These are phyloP conservation scores for Caenorhabditis briggsae DNA, from an alignment of 1,140 invertebrate species.

Conservation along the genomic window DNA sequence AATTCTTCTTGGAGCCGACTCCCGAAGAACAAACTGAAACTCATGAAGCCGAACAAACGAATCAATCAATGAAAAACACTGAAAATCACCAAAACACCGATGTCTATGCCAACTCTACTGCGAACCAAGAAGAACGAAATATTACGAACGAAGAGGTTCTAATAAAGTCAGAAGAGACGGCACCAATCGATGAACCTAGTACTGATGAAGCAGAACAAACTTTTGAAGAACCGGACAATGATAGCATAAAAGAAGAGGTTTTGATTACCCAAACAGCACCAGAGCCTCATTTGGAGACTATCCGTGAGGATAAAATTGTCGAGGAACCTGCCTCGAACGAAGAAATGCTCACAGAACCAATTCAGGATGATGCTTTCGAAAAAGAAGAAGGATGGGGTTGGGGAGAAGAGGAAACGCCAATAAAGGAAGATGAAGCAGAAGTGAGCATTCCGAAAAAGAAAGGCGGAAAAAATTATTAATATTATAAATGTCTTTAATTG, in stretches of 20 bases:
- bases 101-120: background rate
- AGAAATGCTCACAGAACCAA: background rate
- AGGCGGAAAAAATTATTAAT: background rate
- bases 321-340: background rate
- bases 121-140: background rate
- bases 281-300: background rate
- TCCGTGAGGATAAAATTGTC: background rate
- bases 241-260: background rate
- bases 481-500: background rate
- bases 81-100: too few species aligned
- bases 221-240: too few species aligned
- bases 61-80: background rate
- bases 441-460: background rate
- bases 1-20: slow-evolving; percentile 1
- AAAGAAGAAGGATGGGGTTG: slow-evolving; percentile 29
- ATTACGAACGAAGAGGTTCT: background rate
- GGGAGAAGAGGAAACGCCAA: background rate
- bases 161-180: background rate
- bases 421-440: background rate
- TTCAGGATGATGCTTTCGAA: background rate
- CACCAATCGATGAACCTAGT: too few species aligned
- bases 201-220: background rate
- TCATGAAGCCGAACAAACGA: background rate
- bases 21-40: background rate
- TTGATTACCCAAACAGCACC: background rate